Percentiles rank a stretch among this genome's conserved stretches.
These are phyloP conservation scores for Metopia argyrocephala DNA, from an alignment of 2,888 invertebrate species.

Conservation along the genomic window DNA sequence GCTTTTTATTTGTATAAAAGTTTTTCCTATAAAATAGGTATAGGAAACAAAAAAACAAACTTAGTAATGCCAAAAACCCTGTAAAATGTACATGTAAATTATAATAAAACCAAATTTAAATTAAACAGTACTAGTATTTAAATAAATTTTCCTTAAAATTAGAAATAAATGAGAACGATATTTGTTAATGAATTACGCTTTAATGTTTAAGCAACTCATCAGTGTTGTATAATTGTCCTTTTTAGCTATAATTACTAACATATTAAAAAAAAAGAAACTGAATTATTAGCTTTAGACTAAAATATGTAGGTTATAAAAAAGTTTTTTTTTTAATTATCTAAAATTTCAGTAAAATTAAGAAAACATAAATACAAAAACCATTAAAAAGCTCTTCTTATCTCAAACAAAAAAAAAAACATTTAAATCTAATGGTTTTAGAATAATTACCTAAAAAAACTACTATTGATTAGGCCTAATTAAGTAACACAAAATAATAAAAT, in stretches of 20 bases:
- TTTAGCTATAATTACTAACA: conserved; percentile 21
- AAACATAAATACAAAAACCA: background rate
- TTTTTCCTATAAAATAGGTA: background rate
- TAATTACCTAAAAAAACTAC: conserved; percentile 33
- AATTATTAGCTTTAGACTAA: background rate
- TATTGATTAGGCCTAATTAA: conserved; percentile 33
- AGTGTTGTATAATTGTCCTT: conserved; percentile 54
- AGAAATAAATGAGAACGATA: background rate
- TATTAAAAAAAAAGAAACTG: background rate
- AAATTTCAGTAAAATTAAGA: conserved; percentile 19
- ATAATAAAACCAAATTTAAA: background rate
- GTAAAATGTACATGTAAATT: conserved; percentile 18
- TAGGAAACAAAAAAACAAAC: background rate
- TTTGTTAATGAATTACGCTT: conserved; percentile 35
- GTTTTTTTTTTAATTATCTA: background rate
- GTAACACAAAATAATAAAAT: background rate
- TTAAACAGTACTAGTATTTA: background rate
- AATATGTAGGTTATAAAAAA: background rate
- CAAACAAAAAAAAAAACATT: conserved; percentile 3
- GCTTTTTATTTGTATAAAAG: background rate
- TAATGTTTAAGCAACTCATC: conserved; percentile 54
- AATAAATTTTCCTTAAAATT: background rate
- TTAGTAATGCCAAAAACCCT: conserved; percentile 26
- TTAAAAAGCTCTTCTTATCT: conserved; percentile 1
- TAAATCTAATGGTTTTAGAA: conserved; percentile 54